A percentile compares a stretch with the other conserved stretches of the same genome.
phyloP scores from a whole-genome alignment of 1,140 invertebrate species.

The Lepeophtheirus salmonis region DNA sequence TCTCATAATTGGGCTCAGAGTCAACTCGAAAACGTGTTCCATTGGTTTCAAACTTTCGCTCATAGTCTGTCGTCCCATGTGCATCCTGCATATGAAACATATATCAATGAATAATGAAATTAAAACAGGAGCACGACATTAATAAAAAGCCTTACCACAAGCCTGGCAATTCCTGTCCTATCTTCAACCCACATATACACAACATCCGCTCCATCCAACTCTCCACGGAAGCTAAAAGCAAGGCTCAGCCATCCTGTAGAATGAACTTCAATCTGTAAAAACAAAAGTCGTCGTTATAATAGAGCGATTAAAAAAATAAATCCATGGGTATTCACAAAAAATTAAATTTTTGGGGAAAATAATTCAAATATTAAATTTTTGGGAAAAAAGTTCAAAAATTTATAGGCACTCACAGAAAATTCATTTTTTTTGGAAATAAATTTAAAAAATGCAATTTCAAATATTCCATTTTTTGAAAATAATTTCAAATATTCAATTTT shows the following conservation, averaged over 20 bases:
- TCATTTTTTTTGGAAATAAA: no score
- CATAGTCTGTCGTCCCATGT: slow-evolving; percentile 43
- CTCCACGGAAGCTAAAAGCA: slow-evolving; percentile 45
- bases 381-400: no score
- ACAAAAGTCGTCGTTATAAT: no score
- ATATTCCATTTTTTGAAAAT: no score
- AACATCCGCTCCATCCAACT: slow-evolving; percentile 57
- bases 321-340: no score
- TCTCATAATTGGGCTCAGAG: slow-evolving; percentile 48
- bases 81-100: slow-evolving; percentile 41
- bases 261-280: slow-evolving; percentile 41
- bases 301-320: no score
- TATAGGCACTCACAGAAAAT: no score
- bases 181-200: slow-evolving; percentile 64
- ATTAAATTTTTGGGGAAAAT: no score
- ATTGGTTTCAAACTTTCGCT: slow-evolving; percentile 31
- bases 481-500: no score
- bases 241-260: slow-evolving; percentile 49
- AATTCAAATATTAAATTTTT: no score
- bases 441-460: no score
- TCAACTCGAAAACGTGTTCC: slow-evolving; percentile 32
- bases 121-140: neutral
- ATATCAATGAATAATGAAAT: neutral
- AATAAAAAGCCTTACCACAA: neutral
- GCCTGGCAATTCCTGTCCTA: slow-evolving; percentile 18